Evolutionary conservation across 2,888 invertebrate genomes (phyloP).

Genomic region (Cylloceria caligata): DNA sequence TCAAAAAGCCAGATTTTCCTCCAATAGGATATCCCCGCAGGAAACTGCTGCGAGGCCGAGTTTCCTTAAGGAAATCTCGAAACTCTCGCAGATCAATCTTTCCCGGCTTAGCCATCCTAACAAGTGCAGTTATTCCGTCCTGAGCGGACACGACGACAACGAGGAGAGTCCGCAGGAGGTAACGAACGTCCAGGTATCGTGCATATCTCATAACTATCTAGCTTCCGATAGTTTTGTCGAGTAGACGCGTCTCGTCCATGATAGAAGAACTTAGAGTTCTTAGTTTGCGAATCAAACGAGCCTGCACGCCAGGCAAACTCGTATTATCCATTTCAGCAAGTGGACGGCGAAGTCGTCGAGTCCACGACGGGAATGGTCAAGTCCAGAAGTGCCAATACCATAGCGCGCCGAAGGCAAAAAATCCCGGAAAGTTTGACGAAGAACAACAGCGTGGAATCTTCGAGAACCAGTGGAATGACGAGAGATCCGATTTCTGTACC

Average conservation of each 20-base stretch:
- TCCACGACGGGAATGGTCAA: slow-evolving; percentile 84
- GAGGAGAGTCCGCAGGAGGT: slow-evolving; percentile 86
- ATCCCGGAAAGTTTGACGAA: slow-evolving; percentile 72
- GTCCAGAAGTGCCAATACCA: slow-evolving; percentile 84
- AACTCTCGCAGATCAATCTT: slow-evolving; percentile 90
- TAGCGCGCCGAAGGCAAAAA: slow-evolving; percentile 82
- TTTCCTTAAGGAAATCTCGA: slow-evolving; percentile 89
- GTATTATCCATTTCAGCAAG: slow-evolving; percentile 84
- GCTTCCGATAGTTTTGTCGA: background rate
- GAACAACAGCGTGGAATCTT: slow-evolving; percentile 63
- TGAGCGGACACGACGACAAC: slow-evolving; percentile 88
- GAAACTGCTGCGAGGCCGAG: slow-evolving; percentile 84
- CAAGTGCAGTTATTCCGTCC: slow-evolving; percentile 90
- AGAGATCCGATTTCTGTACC: slow-evolving; percentile 91
- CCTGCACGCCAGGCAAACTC: slow-evolving; percentile 81
- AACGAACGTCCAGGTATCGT: slow-evolving; percentile 55
- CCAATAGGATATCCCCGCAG: slow-evolving; percentile 84
- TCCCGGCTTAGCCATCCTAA: slow-evolving; percentile 87
- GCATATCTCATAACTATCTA: background rate
- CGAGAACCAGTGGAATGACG: slow-evolving; percentile 83
- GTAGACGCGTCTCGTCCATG: slow-evolving; percentile 2
- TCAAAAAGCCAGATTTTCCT: slow-evolving; percentile 80
- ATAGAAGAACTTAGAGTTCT: slow-evolving; percentile 46
- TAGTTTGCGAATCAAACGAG: slow-evolving; percentile 69
- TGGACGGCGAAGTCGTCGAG: slow-evolving; percentile 82